These are phyloP conservation scores for Aphaenogaster rudis DNA, from an alignment of 1,140 invertebrate genomes.

Conservation along the genomic window DNA sequence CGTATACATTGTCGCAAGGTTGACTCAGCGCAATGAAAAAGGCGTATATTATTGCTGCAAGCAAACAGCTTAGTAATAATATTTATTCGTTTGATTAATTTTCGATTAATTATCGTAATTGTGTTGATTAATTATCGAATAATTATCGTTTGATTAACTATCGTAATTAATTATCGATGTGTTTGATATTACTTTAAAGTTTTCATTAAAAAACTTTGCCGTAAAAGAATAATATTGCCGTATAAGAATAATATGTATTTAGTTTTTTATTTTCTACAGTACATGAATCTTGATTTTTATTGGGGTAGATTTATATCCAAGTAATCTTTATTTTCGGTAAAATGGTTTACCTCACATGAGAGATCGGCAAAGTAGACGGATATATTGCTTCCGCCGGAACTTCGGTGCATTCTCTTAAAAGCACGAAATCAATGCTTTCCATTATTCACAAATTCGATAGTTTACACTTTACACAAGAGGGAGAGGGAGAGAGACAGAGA, in stretches of 20 bases:
- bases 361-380: not conserved
- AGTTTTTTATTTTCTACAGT: not conserved
- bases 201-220: not conserved
- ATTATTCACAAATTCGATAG: conserved; percentile 32
- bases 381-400: not conserved
- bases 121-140: no score
- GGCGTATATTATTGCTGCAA: not conserved
- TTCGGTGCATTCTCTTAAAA: conserved; percentile 28
- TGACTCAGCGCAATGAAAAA: not conserved
- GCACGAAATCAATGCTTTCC: conserved; percentile 28
- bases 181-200: not conserved
- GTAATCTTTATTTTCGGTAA: conserved; percentile 6
- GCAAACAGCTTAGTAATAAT: not conserved
- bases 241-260: not conserved
- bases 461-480: conserved; percentile 11
- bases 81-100: not conserved
- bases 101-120: no score
- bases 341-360: not conserved
- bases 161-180: not conserved
- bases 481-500: not conserved
- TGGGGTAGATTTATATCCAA: not conserved
- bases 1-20: not conserved
- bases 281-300: not conserved
- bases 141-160: no score
- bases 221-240: not conserved